These are phyloP conservation scores for Ethmia dodecea DNA, from an alignment of 2,888 invertebrate species.

Conservation along the genomic window DNA sequence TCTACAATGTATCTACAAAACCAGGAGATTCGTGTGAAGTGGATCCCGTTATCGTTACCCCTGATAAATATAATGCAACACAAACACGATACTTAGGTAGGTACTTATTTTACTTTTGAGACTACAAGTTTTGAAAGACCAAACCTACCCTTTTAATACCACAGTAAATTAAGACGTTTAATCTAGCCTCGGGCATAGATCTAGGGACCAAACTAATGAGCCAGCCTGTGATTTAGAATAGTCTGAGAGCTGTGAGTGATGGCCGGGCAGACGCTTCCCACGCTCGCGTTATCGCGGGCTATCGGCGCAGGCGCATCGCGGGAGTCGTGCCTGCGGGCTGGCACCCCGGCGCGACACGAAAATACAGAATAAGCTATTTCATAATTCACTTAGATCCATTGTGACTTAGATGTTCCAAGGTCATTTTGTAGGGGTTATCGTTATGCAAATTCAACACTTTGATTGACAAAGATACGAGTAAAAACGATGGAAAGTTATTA, in stretches of 20 bases:
- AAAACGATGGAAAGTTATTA: too few relatives aligned
- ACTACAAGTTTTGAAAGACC: neutral
- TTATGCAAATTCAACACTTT: slow-evolving; percentile 3
- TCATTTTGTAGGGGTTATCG: neutral
- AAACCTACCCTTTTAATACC: too few relatives aligned
- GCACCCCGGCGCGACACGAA: slow-evolving; percentile 10
- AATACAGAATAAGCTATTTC: slow-evolving; percentile 6
- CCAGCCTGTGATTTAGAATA: slow-evolving; percentile 16
- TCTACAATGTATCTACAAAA: too few relatives aligned
- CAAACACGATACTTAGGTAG: too few relatives aligned
- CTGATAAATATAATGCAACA: too few relatives aligned
- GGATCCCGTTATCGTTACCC: too few relatives aligned
- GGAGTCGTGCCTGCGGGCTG: slow-evolving; percentile 13
- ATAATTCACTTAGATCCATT: slow-evolving; percentile 3
- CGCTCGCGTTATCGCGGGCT: slow-evolving; percentile 17
- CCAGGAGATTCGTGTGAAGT: too few relatives aligned
- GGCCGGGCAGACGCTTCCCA: slow-evolving; percentile 15
- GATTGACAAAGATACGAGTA: too few relatives aligned
- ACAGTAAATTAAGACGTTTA: neutral
- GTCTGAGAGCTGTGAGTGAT: slow-evolving; percentile 8
- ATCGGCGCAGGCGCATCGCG: slow-evolving; percentile 12
- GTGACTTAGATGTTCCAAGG: too few relatives aligned
- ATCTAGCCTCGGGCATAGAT: slow-evolving; percentile 15
- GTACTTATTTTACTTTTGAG: too few relatives aligned
- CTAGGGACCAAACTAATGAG: slow-evolving; percentile 20